Base-by-base conservation (phyloP, 1,140 invertebrate species). In the Aphis craccivora region DNA sequence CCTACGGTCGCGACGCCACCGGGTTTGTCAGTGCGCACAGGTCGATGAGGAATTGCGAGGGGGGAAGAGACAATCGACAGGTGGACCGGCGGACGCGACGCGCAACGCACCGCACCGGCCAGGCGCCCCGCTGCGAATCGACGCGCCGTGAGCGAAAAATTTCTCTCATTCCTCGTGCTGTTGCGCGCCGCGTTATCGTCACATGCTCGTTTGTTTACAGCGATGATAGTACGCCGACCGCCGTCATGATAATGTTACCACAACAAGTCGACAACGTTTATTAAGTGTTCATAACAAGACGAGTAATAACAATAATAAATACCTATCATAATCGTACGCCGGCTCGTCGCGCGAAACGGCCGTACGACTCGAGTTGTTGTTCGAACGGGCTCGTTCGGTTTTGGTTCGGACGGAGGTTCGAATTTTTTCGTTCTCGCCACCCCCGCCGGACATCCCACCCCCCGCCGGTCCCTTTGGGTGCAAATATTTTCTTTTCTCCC, bases 401-500 rank as follows among this genome's bases (percentile, higher is more conserved):
- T 51, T 20, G 48, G 30, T 76, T n/a, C n/a, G n/a, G n/a, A n/a
- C n/a, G n/a, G n/a, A n/a, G n/a, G n/a, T n/a, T 76, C 18, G 30
- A n/a, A 20, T 51, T 18, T 51, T n/a, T 76, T n/a, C 5, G 18
- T 35, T n/a, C 60, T n/a, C 14, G 14, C 11, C 30, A n/a, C 23
- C 55, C 60, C 60, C 30, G 30, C 60, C n/a, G 60, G n/a, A 14
- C 18, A 3, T 0, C 30, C 30, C 60, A 14, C 60, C 60, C 60
- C 14, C 60, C 60, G 30, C 60, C 60, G 4, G 60, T 67, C 60
- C 30, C 60, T 76, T n/a, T 18, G 30, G 14, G 30, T n/a, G 60
- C 30, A 76, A 76, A n/a, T 76, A 76, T 76, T 76, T 76, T n/a
- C 60, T 76, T 76, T 76, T n/a, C 60, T 76, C 60, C 60, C 60